Percentiles rank a stretch among this genome's conserved stretches.
Conservation (phyloP, 1,140 invertebrate genomes). For the Sitodiplosis mosellana region DNA sequence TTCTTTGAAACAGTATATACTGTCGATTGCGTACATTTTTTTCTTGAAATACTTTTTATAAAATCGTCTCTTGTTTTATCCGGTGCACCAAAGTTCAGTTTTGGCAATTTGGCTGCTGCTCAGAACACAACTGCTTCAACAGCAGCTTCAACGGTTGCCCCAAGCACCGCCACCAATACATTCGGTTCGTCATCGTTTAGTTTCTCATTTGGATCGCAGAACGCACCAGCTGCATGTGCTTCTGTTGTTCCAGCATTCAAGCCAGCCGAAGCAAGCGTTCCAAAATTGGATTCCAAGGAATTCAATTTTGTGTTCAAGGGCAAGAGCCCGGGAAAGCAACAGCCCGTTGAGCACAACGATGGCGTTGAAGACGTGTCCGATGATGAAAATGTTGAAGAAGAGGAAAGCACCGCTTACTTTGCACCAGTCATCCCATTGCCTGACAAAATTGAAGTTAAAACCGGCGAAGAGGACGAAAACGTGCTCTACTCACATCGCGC, state of each 20-base stretch:
- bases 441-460: conserved; percentile 68
- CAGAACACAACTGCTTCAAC: background rate
- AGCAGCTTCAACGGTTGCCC: too few species aligned
- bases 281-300: conserved; percentile 17
- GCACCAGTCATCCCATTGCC: conserved; percentile 65
- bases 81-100: too few species aligned
- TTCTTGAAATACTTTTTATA: too few species aligned
- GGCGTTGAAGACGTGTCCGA: conserved; percentile 28
- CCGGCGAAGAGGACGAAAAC: conserved; percentile 70
- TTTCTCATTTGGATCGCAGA: too few species aligned
- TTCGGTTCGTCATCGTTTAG: too few species aligned
- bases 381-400: conserved; percentile 42
- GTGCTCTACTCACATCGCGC: conserved; percentile 55
- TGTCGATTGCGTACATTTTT: too few species aligned
- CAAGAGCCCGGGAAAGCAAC: conserved; percentile 34
- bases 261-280: conserved; percentile 8
- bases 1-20: too few species aligned
- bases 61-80: too few species aligned
- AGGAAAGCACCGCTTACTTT: conserved; percentile 53
- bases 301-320: conserved; percentile 24
- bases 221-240: too few species aligned
- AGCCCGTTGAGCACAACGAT: conserved; percentile 20
- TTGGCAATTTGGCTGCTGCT: too few species aligned
- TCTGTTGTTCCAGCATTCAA: background rate
- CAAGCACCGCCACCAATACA: too few species aligned